Evolutionary conservation across 1,140 invertebrate genomes (phyloP), one percentile per base, ranked within the genome.

Genomic region (Tetramorium parvispinum): DNA sequence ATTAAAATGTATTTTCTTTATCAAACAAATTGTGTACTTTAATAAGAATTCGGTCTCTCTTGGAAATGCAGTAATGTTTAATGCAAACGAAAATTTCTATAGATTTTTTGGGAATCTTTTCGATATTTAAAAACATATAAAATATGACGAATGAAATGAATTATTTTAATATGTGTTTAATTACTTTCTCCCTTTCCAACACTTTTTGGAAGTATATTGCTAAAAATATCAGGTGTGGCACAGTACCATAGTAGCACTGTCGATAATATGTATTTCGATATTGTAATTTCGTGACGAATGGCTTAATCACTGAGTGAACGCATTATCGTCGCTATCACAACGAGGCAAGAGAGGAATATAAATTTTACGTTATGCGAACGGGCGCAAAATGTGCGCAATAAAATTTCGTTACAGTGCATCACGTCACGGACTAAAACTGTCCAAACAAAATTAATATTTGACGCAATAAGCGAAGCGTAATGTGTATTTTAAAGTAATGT

Each of bases 391-490:
- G 79, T 6, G 51, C 18, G 66, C 40, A 59, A 83, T 83, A 59
- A 83, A 83, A 83, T 83, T 59, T 83, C 68, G 66, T 82, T 57
- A 82, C 66, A 82, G 79, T 57, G 66, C 66, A n/a, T 75, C 79
- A 70, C 53, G 79, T 83, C 66, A 73, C 68, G 68, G 79, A 83
- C 66, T 59, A 49, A 73, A 75, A 73, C 70, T 83, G 79, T 83
- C 53, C 68, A 40, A 83, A 82, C 53, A 43, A 83, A 83, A 83
- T 83, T 83, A 83, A 83, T 83, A 83, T 83, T 75, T 83, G 79
- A 83, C 53, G 79, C 53, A 59, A 83, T 83, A 83, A 83, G 79
- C 79, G 68, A 27, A 49, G 68, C 79, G 68, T 75, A 83, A 83
- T 83, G 68, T 83, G 53, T 75, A 73, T 61, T 83, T 83, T 61